Conservation (phyloP, 23 tunicate species). For the Aplidium turbinatum region DNA sequence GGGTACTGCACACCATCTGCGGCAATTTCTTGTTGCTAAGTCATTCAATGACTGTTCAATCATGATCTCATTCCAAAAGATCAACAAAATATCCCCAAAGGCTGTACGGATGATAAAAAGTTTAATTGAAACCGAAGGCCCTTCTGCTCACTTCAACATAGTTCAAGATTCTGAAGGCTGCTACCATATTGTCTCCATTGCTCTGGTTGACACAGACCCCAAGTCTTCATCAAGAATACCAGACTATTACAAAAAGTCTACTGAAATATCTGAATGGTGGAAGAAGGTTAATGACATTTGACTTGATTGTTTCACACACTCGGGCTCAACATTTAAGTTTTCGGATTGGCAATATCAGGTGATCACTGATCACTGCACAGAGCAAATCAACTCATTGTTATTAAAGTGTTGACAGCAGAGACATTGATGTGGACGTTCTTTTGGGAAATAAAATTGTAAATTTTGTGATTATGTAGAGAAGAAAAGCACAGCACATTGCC, state of each 20-base stretch:
- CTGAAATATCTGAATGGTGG: slow-evolving; percentile 48
- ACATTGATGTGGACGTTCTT: too few relatives aligned
- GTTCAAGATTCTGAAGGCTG: slow-evolving; percentile 22
- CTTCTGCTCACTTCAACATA: slow-evolving; percentile 26
- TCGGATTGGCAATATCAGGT: too few relatives aligned
- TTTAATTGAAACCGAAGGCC: neutral
- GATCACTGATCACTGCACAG: too few relatives aligned
- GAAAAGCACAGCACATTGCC: too few relatives aligned
- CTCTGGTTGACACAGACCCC: slow-evolving; percentile 84
- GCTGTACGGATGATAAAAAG: neutral
- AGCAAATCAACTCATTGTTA: too few relatives aligned
- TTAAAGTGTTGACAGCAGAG: too few relatives aligned
- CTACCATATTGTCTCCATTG: slow-evolving; percentile 41
- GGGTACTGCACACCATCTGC: slow-evolving; percentile 24
- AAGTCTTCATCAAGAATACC: slow-evolving; percentile 57
- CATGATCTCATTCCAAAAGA: slow-evolving; percentile 53
- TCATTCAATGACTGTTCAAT: slow-evolving; percentile 83
- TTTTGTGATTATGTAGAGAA: too few relatives aligned
- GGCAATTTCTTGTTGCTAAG: slow-evolving; percentile 61
- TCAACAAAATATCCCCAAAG: neutral
- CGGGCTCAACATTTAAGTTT: too few relatives aligned
- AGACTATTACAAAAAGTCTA: slow-evolving; percentile 24
- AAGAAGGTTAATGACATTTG: too few relatives aligned
- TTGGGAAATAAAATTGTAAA: too few relatives aligned
- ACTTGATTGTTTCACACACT: too few relatives aligned